Evolutionary conservation across 2,797 vertebrate genomes (phyloP).

Genomic region (Botia almorhae): DNA sequence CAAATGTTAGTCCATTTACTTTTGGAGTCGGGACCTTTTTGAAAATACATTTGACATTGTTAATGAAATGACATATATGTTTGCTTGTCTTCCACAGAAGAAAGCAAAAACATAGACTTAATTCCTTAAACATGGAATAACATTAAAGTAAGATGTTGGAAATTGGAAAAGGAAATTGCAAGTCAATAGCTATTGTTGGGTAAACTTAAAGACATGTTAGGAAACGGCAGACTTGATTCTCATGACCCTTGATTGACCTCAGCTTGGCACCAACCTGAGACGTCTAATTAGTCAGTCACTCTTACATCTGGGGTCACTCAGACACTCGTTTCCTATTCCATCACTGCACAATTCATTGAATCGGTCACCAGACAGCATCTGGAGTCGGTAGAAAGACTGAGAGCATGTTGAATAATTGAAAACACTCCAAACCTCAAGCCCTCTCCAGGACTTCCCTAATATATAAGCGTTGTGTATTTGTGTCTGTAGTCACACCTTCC

Average conservation of each 20-base stretch:
- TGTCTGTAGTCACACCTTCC: neutral
- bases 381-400: conserved; percentile 37
- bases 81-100: neutral
- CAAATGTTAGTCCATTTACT: too few species aligned
- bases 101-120: neutral
- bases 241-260: conserved; percentile 30
- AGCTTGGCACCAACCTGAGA: conserved; percentile 12
- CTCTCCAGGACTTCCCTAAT: conserved; percentile 20
- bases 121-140: too few species aligned
- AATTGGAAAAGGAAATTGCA: too few species aligned
- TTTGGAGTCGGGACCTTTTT: too few species aligned
- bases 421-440: conserved; percentile 34
- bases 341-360: conserved; percentile 34
- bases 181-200: too few species aligned
- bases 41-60: too few species aligned
- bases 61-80: neutral
- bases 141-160: too few species aligned
- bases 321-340: conserved; percentile 16
- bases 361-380: conserved; percentile 26
- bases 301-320: conserved; percentile 44
- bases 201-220: conserved; percentile 25
- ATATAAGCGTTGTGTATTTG: neutral
- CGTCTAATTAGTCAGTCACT: conserved; percentile 16
- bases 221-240: conserved; percentile 3
- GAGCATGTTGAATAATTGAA: conserved; percentile 56